A percentile compares a stretch with the other conserved stretches of the same genome.
phyloP scores from a whole-genome alignment of 2,113 vertebrate species.

The Nymphicus hollandicus region DNA sequence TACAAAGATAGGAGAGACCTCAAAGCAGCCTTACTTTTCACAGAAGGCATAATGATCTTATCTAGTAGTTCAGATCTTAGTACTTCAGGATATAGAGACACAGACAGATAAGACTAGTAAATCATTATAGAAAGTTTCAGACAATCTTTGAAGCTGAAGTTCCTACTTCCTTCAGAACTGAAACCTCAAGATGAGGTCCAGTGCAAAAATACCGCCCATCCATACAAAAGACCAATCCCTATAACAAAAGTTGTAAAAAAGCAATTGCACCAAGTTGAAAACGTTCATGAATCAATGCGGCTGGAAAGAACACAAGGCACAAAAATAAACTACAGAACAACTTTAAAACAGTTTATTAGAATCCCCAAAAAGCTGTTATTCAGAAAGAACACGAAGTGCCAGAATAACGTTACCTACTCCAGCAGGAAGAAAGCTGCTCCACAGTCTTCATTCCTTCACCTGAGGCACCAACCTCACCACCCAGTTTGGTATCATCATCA shows the following conservation, averaged over 20 bases:
- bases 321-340: neutral
- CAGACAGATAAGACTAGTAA: neutral
- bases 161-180: neutral
- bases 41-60: neutral
- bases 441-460: neutral
- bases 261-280: neutral
- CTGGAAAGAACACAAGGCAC: neutral
- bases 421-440: neutral
- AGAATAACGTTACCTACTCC: neutral
- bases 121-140: neutral
- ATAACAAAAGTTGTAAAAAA: neutral
- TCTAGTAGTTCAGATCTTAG: neutral
- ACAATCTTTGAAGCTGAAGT: neutral
- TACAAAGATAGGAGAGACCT: neutral
- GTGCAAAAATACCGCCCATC: fast-evolving
- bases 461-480: neutral
- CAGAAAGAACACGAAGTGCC: neutral
- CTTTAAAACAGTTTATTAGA: neutral
- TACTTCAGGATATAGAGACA: neutral
- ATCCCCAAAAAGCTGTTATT: neutral
- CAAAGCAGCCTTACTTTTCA: neutral
- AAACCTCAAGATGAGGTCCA: neutral
- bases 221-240: neutral
- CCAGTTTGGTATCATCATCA: neutral
- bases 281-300: neutral